phyloP scores from a whole-genome alignment of 2,797 vertebrate genomes.

The Chrosomus eos region DNA sequence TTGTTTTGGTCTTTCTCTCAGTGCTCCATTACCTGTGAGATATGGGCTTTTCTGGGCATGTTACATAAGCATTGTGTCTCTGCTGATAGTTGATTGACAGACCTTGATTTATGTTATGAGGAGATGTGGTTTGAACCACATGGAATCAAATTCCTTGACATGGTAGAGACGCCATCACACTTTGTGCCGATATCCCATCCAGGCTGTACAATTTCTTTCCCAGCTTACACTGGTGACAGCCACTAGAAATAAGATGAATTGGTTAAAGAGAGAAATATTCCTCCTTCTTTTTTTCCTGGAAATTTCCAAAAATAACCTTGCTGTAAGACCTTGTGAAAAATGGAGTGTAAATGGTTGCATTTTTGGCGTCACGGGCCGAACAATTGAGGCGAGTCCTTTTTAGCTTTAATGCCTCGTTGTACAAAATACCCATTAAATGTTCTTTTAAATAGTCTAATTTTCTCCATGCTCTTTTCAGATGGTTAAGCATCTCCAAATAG shows the following conservation, averaged over 20 bases:
- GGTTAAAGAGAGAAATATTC: slow-evolving; percentile 65
- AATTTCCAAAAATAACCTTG: slow-evolving; percentile 68
- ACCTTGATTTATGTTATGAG: slow-evolving; percentile 54
- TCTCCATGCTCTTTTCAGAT: slow-evolving; percentile 53
- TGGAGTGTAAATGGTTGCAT: slow-evolving; percentile 52
- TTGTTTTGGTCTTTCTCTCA: slow-evolving; percentile 38
- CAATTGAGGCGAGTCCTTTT: slow-evolving; percentile 50
- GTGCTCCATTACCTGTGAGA: slow-evolving; percentile 34
- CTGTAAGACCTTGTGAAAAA: slow-evolving; percentile 60
- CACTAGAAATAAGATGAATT: slow-evolving; percentile 69
- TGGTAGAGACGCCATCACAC: slow-evolving; percentile 30
- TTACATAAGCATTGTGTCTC: slow-evolving; percentile 50
- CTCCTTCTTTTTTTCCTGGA: slow-evolving; percentile 49
- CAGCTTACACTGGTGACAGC: slow-evolving; percentile 65
- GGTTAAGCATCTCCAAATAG: slow-evolving; percentile 69
- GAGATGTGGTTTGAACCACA: slow-evolving; percentile 39
- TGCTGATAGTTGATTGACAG: slow-evolving; percentile 57
- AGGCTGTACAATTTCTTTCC: slow-evolving; percentile 44
- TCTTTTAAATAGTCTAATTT: slow-evolving; percentile 51
- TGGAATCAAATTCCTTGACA: slow-evolving; percentile 51
- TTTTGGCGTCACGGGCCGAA: slow-evolving; percentile 15
- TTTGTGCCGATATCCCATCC: slow-evolving; percentile 38
- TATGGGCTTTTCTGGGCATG: slow-evolving; percentile 28
- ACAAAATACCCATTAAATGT: slow-evolving; percentile 39
- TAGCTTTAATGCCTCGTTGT: slow-evolving; percentile 18